These are phyloP conservation scores for Macrosiphum euphorbiae DNA, from an alignment of 2,888 invertebrate genomes.

Conservation along the genomic window DNA sequence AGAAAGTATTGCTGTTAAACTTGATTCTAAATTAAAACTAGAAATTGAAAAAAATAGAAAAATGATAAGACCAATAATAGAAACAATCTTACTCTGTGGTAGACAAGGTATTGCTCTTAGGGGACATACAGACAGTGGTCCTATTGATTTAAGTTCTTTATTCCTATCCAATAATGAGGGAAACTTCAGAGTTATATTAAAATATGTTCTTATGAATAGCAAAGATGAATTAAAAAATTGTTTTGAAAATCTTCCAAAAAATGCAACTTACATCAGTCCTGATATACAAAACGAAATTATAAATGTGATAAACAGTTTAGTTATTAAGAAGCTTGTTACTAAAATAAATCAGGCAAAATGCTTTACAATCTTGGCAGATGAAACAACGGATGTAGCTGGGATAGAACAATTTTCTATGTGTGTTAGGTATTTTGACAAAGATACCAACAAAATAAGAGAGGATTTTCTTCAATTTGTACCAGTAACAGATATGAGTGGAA, in stretches of 20 bases:
- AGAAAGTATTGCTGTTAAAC: conserved; percentile 11
- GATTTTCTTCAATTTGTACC: conserved; percentile 22
- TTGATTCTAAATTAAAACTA: background rate
- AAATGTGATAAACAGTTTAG: background rate
- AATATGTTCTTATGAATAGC: conserved; percentile 11
- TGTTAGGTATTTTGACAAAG: conserved; percentile 15
- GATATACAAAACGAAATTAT: background rate
- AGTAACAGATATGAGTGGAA: conserved; percentile 9
- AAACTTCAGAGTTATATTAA: conserved; percentile 27
- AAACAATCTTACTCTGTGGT: background rate
- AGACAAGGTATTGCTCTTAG: background rate
- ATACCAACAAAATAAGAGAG: background rate
- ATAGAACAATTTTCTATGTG: conserved; percentile 2
- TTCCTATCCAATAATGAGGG: conserved; percentile 2
- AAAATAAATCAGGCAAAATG: conserved; percentile 4
- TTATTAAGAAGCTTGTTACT: background rate
- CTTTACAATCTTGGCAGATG: conserved; percentile 17
- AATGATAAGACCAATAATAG: background rate
- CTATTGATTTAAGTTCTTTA: conserved; percentile 32
- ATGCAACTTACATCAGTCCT: background rate
- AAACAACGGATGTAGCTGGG: conserved; percentile 6
- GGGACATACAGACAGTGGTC: background rate
- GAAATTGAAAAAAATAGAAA: background rate
- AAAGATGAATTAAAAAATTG: background rate
- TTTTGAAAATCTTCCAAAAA: background rate